A percentile compares a stretch with the other conserved stretches of the same genome.
These are phyloP conservation scores for Trididemnum clinides DNA, from an alignment of 23 tunicate species.

Conservation along the genomic window DNA sequence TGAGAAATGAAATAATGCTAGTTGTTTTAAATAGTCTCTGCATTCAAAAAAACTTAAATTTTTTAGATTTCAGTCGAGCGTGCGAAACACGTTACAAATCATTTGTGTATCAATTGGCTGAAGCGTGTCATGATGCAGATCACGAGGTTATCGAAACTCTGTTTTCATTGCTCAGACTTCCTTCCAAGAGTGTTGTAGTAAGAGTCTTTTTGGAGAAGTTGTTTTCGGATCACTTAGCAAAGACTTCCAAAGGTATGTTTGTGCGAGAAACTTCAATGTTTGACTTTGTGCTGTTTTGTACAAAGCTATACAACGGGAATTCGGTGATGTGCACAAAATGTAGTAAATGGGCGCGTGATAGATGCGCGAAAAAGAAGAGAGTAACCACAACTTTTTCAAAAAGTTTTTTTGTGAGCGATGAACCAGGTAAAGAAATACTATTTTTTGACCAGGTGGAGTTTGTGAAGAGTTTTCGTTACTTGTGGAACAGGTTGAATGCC, in stretches of 20 bases:
- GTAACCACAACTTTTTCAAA: too few relatives aligned
- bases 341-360: too few relatives aligned
- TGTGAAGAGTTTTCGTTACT: too few relatives aligned
- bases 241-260: background rate
- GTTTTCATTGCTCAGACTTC: background rate
- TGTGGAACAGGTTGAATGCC: too few relatives aligned
- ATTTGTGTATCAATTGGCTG: background rate
- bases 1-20: background rate
- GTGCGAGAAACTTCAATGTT: too few relatives aligned
- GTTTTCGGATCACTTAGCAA: background rate
- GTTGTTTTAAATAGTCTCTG: background rate
- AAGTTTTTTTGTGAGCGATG: too few relatives aligned
- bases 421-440: too few relatives aligned
- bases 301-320: too few relatives aligned
- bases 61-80: background rate
- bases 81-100: background rate
- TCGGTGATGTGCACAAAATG: too few relatives aligned
- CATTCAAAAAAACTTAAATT: background rate
- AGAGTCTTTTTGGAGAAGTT: background rate
- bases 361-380: too few relatives aligned
- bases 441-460: too few relatives aligned
- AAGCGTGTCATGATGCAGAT: slow-evolving; percentile 11
- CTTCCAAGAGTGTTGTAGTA: background rate
- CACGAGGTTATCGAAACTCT: background rate
- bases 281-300: too few relatives aligned